Base-by-base conservation (phyloP, 35 echinoderm and acorn worm genomes). In the Patiria miniata region DNA sequence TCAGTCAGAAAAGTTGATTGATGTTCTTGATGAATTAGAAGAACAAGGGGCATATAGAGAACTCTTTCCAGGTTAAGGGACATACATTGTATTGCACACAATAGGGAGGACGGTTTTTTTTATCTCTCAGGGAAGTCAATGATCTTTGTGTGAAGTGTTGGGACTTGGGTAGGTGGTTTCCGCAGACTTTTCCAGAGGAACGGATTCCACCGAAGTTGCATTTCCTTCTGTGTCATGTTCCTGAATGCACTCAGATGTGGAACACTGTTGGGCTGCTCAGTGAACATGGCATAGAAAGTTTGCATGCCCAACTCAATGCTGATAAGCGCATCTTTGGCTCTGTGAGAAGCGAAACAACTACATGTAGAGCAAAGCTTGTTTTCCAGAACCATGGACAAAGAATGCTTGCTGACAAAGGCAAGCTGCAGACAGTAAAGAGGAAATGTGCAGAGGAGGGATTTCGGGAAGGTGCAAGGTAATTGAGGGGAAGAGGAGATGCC, bases 161-260 rank as follows among this genome's bases (percentile, higher is more conserved):
- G 79, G 79, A 81, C 0, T 81, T 81, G 40, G 79, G 79, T 21
- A 2, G 22, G 26, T 81, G 39, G 79, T 81, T 81, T 81, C 79
- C 40, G 5, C 1, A 50, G 15, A 51, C 39, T 23, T 81, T 51
- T 51, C 79, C 79, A 17, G 1, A 42, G 7, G 79, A 81, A 50
- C 39, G 39, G 22, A 81, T 81, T 47, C 79, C 79, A 42, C 79
- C 79, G 0, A 81, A 81, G 29, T 51, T 81, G 40, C 79, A 81
- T 51, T 81, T 81, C 40, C 42, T 81, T 30, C 39, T 81, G 1
- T 81, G 79, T 30, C 79, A 81, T 51, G 47, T 81, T 51, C 40
- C 79, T 50, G 40, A 81, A 23, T 50, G 37, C 28, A 40, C 79
- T 0, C 7, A 5, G 5, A 52, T 50, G 40, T 81, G 79, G 39